Evolutionary conservation across 2,888 invertebrate genomes (phyloP).

Genomic region (Leucoptera coffeella): DNA sequence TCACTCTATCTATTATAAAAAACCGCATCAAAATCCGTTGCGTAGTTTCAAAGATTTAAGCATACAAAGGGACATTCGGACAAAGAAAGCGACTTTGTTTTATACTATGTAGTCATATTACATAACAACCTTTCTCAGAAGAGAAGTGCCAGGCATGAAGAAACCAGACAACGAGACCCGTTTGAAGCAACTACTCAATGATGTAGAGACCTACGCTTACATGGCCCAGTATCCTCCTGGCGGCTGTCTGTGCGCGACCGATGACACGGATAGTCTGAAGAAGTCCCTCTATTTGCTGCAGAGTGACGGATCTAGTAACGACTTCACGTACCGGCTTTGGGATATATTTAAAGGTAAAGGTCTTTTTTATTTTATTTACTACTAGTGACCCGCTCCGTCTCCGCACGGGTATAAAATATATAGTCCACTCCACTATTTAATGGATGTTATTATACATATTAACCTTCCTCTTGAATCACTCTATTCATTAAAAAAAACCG

Average conservation of each 20-base stretch:
- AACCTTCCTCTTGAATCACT: too few species aligned
- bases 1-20: too few species aligned
- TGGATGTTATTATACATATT: too few species aligned
- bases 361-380: background rate
- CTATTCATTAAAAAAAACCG: too few species aligned
- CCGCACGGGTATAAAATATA: too few species aligned
- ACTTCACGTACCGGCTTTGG: constrained; percentile 44
- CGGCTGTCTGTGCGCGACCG: constrained; percentile 31
- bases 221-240: constrained; percentile 33
- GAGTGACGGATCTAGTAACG: constrained; percentile 30
- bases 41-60: too few species aligned
- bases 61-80: too few species aligned
- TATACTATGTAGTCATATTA: too few species aligned
- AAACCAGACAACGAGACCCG: constrained; percentile 21
- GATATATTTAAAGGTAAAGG: constrained; percentile 34
- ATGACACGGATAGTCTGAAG: constrained; percentile 23
- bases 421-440: too few species aligned
- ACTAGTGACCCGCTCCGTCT: too few species aligned
- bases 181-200: constrained; percentile 22
- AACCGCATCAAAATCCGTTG: too few species aligned
- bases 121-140: constrained; percentile 17
- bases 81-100: too few species aligned
- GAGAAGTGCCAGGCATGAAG: constrained; percentile 16
- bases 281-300: constrained; percentile 24
- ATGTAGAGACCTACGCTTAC: constrained; percentile 38